Evolutionary conservation across 2,113 vertebrate genomes (phyloP), one percentile per base, ranked within the genome.

Genomic region (Mesitornis unicolor): DNA sequence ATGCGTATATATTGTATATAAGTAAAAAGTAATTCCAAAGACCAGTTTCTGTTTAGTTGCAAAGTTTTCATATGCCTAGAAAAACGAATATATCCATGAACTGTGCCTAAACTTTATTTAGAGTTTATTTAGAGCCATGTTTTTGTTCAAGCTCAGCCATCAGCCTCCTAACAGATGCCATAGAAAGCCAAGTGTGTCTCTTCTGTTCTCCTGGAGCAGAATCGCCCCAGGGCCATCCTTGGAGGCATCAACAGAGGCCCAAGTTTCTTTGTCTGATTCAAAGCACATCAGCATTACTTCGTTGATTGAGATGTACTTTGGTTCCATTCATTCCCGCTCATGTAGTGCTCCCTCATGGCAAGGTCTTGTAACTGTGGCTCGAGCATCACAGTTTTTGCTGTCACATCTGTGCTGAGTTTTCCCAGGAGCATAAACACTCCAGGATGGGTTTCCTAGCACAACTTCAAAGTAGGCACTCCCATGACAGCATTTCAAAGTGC

Each of bases 291-390:
- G 38, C 88, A 84, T 18, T 63, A 17, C 65, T 95, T 94, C 88
- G 67, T 78, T 92, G 96, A 94, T 90, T 93, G 80, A 93, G 90
- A 96, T 81, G 92, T 95, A 82, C 92, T 94, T 93, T 70, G 16
- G 60, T 92, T 95, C 86, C 92, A 76, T 87, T 89, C 57, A 78
- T 90, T 95, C 83, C 36, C 80, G 89, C 93, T 96, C 40, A 56
- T 25, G 83, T 73, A 87, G 79, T 84, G 79, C 51, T 97, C 85
- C 88, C 92, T 90, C 71, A 93, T 88, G 95, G 36, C 85, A 90
- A 86, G 79, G 87, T 74, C 85, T 94, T 84, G 78, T 90, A 86
- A 81, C 85, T 70, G 84, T 91, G 90, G 76, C 90, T 78, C 18
- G 11, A 78, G 69, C 82, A 64, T 88, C 80, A 75, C 77, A 78